These are phyloP conservation scores for Chlorops oryzae DNA, from an alignment of 1,140 invertebrate genomes.

Conservation along the genomic window DNA sequence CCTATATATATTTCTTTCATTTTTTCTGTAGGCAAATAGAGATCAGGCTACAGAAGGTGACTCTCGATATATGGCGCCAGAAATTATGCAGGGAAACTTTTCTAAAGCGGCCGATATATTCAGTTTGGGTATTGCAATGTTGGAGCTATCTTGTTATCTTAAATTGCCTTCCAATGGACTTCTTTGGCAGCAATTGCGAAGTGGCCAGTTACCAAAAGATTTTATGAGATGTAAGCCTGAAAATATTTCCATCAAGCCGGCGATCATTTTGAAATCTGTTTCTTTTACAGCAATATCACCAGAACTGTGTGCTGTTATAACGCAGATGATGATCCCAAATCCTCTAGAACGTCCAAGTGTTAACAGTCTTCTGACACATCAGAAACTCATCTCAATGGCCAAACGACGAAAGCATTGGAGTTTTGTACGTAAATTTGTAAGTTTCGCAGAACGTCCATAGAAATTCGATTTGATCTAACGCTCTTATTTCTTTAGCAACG, in stretches of 20 bases:
- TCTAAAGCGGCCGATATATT: conserved; percentile 58
- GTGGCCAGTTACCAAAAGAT: conserved; percentile 46
- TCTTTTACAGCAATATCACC: conserved; percentile 49
- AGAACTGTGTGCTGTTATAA: conserved; percentile 54
- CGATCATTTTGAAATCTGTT: conserved; percentile 7
- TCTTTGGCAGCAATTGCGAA: conserved; percentile 63
- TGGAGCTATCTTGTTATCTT: conserved; percentile 66
- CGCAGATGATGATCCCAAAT: conserved; percentile 55
- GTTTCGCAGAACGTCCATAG: neutral
- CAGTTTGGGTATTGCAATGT: conserved; percentile 66
- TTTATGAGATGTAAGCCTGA: conserved; percentile 27
- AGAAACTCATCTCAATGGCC: conserved; percentile 27
- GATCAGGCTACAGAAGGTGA: conserved; percentile 62
- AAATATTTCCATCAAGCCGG: neutral
- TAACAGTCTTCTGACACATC: conserved; percentile 49
- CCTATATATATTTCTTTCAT: neutral
- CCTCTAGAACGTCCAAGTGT: conserved; percentile 51
- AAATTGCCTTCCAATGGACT: conserved; percentile 62
- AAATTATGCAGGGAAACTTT: conserved; percentile 61
- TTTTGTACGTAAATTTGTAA: conserved; percentile 21
- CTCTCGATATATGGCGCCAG: conserved; percentile 67
- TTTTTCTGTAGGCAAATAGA: conserved; percentile 26
- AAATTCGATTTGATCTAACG: neutral
- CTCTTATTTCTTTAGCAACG: no score
- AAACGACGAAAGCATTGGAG: conserved; percentile 27